Evolutionary conservation across 2,888 invertebrate species (phyloP), one percentile per base, ranked within the genome.

Genomic region (Sinelater perroti): DNA sequence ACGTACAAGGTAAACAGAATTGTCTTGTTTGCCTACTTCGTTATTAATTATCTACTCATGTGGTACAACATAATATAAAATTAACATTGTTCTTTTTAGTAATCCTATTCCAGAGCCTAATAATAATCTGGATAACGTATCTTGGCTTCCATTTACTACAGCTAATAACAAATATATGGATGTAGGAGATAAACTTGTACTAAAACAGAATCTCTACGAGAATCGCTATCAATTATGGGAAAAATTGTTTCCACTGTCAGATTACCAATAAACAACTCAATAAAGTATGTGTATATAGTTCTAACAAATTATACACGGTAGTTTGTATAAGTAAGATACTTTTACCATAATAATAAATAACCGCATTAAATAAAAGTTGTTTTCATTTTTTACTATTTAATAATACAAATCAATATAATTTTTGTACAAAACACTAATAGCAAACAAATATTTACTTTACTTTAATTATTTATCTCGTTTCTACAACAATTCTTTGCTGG

Each of bases 61-160:
- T n/a, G n/a, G n/a, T n/a, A n/a, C n/a, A 13, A 40, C 7, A 2
- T 16, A 42, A 11, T 2, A n/a, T 8, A 24, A 24, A 2, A 31
- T 14, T 40, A 24, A 56, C 47, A 33, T 7, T 33, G 30, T 14
- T 6, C 16, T 33, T 69, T 71, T 20, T 71, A 87, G 80, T 70
- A 83, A 75, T 69, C 83, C 80, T 6, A 76, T 77, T 38, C 77
- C 78, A 1, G 68, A 70, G 4, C 62, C 70, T n/a, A 68, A 70
- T 11, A 67, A 67, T 1, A 59, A 67, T 7, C 67, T 77, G 44
- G 71, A 72, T 31, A 72, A 75, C 16, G 69, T 75, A 1, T 74
- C 67, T 45, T 81, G 80, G 80, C 73, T 74, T 28, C 73, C 74
- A 17, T 77, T 73, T 36, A 72, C 70, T 2, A 28, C 61, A 1